These are phyloP conservation scores for Ormyrus pomaceus DNA, from an alignment of 2,888 invertebrate genomes.

Conservation along the genomic window DNA sequence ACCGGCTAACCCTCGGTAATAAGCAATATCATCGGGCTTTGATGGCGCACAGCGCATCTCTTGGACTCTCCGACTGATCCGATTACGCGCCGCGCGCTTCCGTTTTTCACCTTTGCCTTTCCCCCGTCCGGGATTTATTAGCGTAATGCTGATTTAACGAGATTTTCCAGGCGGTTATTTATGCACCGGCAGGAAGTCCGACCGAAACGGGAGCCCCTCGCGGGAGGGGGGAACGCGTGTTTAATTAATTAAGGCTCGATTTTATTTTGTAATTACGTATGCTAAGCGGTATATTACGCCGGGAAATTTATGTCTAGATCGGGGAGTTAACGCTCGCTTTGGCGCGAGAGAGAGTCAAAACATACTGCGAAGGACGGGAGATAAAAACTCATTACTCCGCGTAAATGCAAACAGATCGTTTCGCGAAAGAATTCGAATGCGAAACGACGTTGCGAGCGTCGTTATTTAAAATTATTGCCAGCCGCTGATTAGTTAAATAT, in stretches of 20 bases:
- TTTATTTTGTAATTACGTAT: background rate
- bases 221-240: too few species aligned
- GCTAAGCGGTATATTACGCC: background rate
- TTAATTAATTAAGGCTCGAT: background rate
- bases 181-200: too few species aligned
- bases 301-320: background rate
- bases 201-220: too few species aligned
- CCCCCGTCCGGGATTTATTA: too few species aligned
- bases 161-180: too few species aligned
- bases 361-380: background rate
- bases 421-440: too few species aligned
- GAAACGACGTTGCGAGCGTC: too few species aligned
- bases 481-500: too few species aligned
- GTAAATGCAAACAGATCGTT: too few species aligned
- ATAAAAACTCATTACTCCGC: too few species aligned
- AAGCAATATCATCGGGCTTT: conserved; percentile 18
- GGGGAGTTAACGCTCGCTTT: background rate
- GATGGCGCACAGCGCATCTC: background rate
- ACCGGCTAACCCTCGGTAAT: conserved; percentile 31
- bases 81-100: background rate
- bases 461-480: too few species aligned
- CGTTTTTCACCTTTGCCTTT: background rate
- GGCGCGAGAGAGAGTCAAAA: conserved; percentile 14
- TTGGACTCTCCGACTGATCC: conserved; percentile 5
- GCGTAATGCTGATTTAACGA: too few species aligned